Evolutionary conservation across 2,113 vertebrate species (phyloP), one percentile per base, ranked within the genome.

Genomic region (Brachypteracias leptosomus): DNA sequence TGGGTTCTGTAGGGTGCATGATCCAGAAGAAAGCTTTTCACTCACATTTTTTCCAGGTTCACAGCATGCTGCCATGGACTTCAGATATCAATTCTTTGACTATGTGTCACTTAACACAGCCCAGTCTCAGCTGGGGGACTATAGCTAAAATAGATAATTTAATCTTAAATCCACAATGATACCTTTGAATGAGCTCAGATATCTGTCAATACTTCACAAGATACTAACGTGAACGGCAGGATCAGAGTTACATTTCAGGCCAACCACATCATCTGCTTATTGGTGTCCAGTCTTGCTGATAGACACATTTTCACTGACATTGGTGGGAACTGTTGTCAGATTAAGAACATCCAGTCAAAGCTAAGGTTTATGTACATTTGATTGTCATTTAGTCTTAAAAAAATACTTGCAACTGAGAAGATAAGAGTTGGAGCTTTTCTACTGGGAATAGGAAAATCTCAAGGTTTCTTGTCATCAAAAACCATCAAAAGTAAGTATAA

Each of bases 401-500:
- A 72, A 66, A 21, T 38, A 85, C 49, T 67, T 90, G 6, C 20
- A 91, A 74, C 61, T 24, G 47, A 68, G 25, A 33, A 59, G 61
- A 72, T 51, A 78, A 90, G 58, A 36, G 12, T 18, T 72, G 36
- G 36, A 83, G 20, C 33, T 83, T 90, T 89, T 71, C 52, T 73
- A 33, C 88, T 74, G 47, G 36, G n/a, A 88, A 66, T 29, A 88
- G 76, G 36, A 77, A 81, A 81, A 88, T 59, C 52, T 88, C 86
- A 80, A 47, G 51, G 47, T 76, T 93, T 76, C 91, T 55, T 92
- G 19, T 71, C 51, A 83, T 77, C 82, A 94, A 95, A 95, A 97
- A 25, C 7, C 31, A 72, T n/a, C 76, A 94, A 83, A 87, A 89
- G 97, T 29, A 74, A 77, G 46, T 49, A n/a, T 21, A 8, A 62